Conservation (phyloP, 2,888 invertebrate genomes). For the Eupeodes luniger region DNA sequence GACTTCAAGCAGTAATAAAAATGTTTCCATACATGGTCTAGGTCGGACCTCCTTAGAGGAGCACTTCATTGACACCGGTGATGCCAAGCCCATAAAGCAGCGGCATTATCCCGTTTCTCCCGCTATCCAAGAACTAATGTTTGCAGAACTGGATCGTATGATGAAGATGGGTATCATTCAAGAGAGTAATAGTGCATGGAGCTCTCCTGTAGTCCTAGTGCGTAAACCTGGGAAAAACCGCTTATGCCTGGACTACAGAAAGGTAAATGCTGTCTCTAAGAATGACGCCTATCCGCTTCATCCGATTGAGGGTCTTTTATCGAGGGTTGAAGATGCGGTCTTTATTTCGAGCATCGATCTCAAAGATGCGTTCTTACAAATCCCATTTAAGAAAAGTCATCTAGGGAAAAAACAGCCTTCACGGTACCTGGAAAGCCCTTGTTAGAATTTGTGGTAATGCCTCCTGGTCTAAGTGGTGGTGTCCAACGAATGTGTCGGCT, state of each 20-base stretch:
- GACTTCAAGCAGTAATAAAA: too few species aligned
- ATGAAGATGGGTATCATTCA: not conserved
- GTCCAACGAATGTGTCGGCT: conserved; percentile 6
- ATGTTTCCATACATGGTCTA: too few species aligned
- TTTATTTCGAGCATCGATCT: conserved; percentile 65
- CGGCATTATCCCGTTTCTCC: conserved; percentile 57
- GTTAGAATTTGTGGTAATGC: not conserved
- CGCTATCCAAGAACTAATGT: conserved; percentile 37
- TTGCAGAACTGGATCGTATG: conserved; percentile 77
- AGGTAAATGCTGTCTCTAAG: too few species aligned
- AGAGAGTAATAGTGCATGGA: too few species aligned
- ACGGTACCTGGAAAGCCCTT: not conserved
- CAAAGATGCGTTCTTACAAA: not conserved
- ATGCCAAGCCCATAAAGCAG: conserved; percentile 40
- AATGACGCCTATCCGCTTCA: too few species aligned
- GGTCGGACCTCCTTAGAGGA: not conserved
- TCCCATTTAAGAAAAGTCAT: too few species aligned
- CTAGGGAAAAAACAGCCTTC: not conserved
- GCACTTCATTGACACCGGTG: conserved; percentile 38
- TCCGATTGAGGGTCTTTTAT: too few species aligned
- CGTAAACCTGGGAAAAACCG: too few species aligned
- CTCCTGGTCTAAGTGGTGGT: conserved; percentile 12
- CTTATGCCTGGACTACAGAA: too few species aligned
- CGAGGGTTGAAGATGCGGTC: too few species aligned
- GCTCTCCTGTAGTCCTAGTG: too few species aligned